Conservation (phyloP, 1,140 invertebrate species). For the Notospermus geniculatus region DNA sequence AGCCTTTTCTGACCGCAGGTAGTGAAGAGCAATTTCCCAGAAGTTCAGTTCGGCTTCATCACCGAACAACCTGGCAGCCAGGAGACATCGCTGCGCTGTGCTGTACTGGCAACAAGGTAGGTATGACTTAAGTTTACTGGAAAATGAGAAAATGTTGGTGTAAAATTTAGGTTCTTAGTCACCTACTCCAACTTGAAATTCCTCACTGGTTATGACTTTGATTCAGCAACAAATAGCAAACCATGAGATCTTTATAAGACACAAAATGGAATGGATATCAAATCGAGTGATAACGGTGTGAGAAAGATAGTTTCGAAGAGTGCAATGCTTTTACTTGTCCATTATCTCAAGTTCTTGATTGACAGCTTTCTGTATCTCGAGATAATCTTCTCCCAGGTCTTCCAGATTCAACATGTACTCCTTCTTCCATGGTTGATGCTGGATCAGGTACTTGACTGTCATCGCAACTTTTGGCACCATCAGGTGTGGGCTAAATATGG, state of each 20-base stretch:
- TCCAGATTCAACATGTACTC: slow-evolving; percentile 30
- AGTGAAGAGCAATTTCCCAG: slow-evolving; percentile 59
- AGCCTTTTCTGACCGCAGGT: slow-evolving; percentile 38
- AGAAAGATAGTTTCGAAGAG: not conserved
- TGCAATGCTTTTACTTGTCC: slow-evolving; percentile 29
- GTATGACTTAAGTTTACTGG: slow-evolving; percentile 45
- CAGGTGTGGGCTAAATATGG: slow-evolving; percentile 55
- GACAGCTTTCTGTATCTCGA: slow-evolving; percentile 31
- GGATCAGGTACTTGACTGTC: slow-evolving; percentile 57
- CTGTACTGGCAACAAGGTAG: slow-evolving; percentile 49
- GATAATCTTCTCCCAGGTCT: slow-evolving; percentile 39
- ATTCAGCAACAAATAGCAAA: no score
- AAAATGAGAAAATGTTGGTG: no score
- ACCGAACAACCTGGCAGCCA: slow-evolving; percentile 60
- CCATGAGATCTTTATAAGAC: no score
- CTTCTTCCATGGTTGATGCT: slow-evolving; percentile 52
- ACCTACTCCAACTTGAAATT: no score
- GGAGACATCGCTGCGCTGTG: slow-evolving; percentile 57
- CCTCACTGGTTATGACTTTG: no score
- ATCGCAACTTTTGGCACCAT: slow-evolving; percentile 52
- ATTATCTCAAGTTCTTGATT: slow-evolving; percentile 47
- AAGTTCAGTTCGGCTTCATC: slow-evolving; percentile 61
- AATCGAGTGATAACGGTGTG: not conserved
- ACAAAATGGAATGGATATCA: not conserved
- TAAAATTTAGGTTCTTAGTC: no score